A percentile compares a stretch with the other conserved stretches of the same genome.
Conservation (phyloP, 2,113 vertebrate species). For the Asarcornis scutulata region DNA sequence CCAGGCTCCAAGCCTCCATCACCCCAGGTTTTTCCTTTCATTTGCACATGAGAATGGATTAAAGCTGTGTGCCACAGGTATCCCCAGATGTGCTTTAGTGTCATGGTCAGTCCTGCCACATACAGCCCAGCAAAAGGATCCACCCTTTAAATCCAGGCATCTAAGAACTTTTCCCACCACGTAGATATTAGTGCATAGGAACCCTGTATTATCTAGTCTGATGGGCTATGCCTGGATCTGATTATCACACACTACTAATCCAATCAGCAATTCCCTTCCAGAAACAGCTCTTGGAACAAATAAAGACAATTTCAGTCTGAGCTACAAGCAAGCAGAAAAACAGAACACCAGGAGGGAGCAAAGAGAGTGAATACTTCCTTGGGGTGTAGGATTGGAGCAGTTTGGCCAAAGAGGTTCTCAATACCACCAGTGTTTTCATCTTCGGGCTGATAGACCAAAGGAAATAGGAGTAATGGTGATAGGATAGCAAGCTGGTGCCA, state of each 20-base stretch:
- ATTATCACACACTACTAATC: neutral
- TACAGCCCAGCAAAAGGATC: neutral
- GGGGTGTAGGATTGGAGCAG: neutral
- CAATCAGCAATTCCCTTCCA: neutral
- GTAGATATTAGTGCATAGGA: neutral
- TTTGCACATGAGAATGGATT: neutral
- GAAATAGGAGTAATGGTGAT: neutral
- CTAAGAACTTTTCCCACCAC: neutral
- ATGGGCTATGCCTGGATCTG: neutral
- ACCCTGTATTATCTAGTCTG: neutral
- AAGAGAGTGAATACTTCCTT: neutral
- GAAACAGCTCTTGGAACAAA: neutral
- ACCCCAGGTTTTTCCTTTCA: neutral
- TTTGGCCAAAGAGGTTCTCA: neutral
- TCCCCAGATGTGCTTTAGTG: neutral
- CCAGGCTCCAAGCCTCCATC: neutral
- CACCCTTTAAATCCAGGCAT: neutral
- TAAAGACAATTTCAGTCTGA: neutral
- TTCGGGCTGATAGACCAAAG: neutral
- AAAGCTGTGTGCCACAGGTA: neutral
- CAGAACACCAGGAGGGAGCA: neutral
- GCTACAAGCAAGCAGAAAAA: neutral
- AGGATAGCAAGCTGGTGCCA: neutral
- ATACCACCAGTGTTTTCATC: neutral
- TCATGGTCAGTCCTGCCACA: neutral